phyloP scores from a whole-genome alignment of 2,113 vertebrate species.

The Onychostoma macrolepis region DNA sequence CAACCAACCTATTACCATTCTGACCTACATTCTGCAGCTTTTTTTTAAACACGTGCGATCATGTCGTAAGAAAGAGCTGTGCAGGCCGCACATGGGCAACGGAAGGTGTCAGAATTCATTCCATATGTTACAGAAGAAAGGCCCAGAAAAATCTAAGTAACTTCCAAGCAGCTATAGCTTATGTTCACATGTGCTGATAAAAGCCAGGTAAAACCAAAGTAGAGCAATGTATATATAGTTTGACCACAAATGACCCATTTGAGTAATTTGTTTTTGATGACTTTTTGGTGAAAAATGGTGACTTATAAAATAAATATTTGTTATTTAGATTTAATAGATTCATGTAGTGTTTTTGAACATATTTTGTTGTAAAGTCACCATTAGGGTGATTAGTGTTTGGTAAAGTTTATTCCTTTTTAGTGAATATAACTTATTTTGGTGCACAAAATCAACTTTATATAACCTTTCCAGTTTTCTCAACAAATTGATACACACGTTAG shows the following conservation, averaged over 20 bases:
- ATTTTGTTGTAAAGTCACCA: background rate
- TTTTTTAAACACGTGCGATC: constrained; percentile 35
- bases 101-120: constrained; percentile 41
- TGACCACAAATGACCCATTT: background rate
- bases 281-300: background rate
- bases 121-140: constrained; percentile 46
- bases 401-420: background rate
- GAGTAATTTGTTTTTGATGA: background rate
- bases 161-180: background rate
- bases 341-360: background rate
- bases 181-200: background rate
- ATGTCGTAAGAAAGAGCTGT: constrained; percentile 19
- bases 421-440: background rate
- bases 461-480: background rate
- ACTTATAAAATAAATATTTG: background rate
- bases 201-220: constrained; percentile 11
- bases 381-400: background rate
- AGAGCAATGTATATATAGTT: background rate
- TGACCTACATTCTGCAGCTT: constrained; percentile 47
- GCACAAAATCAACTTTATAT: background rate
- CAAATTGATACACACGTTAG: background rate
- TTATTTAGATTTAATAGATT: background rate
- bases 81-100: constrained; percentile 28
- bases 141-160: constrained; percentile 20
- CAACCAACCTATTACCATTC: constrained; percentile 4